Base-by-base conservation (phyloP, 2,888 invertebrate genomes). In the Autographa gamma region DNA sequence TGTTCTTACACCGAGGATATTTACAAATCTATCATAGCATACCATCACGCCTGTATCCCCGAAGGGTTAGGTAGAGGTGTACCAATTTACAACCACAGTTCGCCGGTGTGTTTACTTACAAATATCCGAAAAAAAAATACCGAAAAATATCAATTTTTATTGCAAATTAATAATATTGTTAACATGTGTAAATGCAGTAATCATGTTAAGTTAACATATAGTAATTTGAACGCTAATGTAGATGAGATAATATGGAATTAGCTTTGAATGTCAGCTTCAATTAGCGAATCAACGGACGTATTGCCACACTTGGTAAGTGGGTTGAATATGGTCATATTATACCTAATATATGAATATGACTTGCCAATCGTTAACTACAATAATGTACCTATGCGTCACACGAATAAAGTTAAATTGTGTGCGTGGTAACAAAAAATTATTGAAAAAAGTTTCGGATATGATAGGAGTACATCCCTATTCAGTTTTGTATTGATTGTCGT, bases 401-500 rank as follows among this genome's bases (percentile, higher is more conserved):
- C 4, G 5, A n/a, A 7, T 48, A 48, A 48, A 48, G 1, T 6
- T 48, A 48, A 16, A 16, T 2, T 3, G 6, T 14, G 5, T 19
- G 19, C 19, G 4, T 11, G 13, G 1, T 54, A 25, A 9, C 5
- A 19, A 19, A 56, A 25, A 56, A 3, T 25, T 8, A 13, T n/a
- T n/a, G 2, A 0, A 25, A 56, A 11, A 56, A 65, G 13, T 65
- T 73, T 69, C 41, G 38, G 38, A 64, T 69, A 56, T 52, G 38
- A 63, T 63, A 7, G 60, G 58, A 66, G 66, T 73, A 72, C 87
- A 83, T 83, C 76, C 76, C 79, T 85, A 80, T 48, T 32, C 62
- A 18, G 78, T 84, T 85, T 87, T 77, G 82, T 81, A 86, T 86
- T 85, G 89, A 86, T 86, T 79, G 80, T 81, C 74, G 84, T 86